phyloP scores from a whole-genome alignment of 2,113 vertebrate species.

The Halcyon malimbica region DNA sequence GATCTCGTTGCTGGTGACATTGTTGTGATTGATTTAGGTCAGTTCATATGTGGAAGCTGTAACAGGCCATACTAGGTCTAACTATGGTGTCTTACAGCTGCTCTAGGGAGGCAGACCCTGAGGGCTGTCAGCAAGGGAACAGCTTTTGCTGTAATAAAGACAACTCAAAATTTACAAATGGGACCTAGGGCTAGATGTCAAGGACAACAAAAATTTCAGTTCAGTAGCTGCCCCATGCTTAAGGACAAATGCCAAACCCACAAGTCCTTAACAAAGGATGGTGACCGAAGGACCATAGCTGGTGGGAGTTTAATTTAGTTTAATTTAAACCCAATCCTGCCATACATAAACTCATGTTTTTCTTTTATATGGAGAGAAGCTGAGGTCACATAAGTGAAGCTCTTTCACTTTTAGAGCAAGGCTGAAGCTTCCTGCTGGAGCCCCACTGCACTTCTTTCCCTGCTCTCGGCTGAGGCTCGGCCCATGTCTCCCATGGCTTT shows the following conservation, averaged over 20 bases:
- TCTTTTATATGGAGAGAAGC: neutral
- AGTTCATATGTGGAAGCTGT: neutral
- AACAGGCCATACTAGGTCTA: neutral
- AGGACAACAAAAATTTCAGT: neutral
- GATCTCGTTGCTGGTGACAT: slow-evolving; percentile 8
- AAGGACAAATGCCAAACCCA: neutral
- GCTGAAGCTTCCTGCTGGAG: neutral
- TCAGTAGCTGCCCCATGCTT: neutral
- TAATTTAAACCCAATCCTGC: neutral
- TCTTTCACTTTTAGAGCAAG: neutral
- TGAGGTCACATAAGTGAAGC: neutral
- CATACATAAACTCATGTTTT: neutral
- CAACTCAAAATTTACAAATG: neutral
- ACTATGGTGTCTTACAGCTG: neutral
- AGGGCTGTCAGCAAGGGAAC: neutral
- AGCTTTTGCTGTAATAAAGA: neutral
- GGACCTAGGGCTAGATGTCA: neutral
- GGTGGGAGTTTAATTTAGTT: neutral
- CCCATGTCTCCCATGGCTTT: neutral
- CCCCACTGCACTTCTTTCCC: neutral
- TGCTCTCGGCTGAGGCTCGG: fast-evolving
- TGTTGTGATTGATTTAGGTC: slow-evolving; percentile 52
- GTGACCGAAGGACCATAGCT: neutral
- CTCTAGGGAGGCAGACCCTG: neutral
- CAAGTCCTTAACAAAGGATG: neutral